Conservation (phyloP, 1,140 invertebrate species). For the Hesperophylax magnus region DNA sequence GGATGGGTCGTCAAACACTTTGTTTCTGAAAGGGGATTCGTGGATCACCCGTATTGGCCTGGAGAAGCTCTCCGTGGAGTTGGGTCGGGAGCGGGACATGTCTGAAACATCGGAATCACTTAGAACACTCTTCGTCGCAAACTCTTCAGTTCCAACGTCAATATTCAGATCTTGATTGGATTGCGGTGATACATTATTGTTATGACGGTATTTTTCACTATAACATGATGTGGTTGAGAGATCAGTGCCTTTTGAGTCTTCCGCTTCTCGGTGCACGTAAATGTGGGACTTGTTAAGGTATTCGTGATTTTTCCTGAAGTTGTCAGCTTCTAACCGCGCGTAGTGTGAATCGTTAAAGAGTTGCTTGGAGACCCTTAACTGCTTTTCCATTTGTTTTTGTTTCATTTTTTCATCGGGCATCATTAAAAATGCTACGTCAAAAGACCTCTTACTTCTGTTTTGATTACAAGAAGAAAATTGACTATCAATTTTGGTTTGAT, state of each 20-base stretch:
- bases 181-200: slow-evolving; percentile 68
- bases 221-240: slow-evolving; percentile 49
- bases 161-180: slow-evolving; percentile 69
- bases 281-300: slow-evolving; percentile 64
- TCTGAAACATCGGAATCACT: slow-evolving; percentile 70
- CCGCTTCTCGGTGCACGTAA: slow-evolving; percentile 60
- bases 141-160: slow-evolving; percentile 71
- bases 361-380: slow-evolving; percentile 71
- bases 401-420: slow-evolving; percentile 86
- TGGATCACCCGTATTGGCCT: slow-evolving; percentile 66
- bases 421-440: slow-evolving; percentile 90
- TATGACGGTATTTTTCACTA: slow-evolving; percentile 64
- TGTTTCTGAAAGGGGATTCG: slow-evolving; percentile 69
- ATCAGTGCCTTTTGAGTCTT: slow-evolving; percentile 61
- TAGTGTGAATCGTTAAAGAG: slow-evolving; percentile 67
- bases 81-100: slow-evolving; percentile 66
- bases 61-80: slow-evolving; percentile 68
- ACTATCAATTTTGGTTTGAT: slow-evolving; percentile 61
- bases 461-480: slow-evolving; percentile 63
- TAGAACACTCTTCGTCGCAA: slow-evolving; percentile 65
- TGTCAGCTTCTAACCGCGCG: slow-evolving; percentile 58
- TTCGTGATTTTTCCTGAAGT: slow-evolving; percentile 65
- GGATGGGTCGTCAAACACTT: slow-evolving; percentile 74
- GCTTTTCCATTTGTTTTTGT: slow-evolving; percentile 76
- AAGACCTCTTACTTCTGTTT: slow-evolving; percentile 79